Evolutionary conservation across 2,888 invertebrate genomes (phyloP).

Genomic region (Chalcosyrphus nemorum): DNA sequence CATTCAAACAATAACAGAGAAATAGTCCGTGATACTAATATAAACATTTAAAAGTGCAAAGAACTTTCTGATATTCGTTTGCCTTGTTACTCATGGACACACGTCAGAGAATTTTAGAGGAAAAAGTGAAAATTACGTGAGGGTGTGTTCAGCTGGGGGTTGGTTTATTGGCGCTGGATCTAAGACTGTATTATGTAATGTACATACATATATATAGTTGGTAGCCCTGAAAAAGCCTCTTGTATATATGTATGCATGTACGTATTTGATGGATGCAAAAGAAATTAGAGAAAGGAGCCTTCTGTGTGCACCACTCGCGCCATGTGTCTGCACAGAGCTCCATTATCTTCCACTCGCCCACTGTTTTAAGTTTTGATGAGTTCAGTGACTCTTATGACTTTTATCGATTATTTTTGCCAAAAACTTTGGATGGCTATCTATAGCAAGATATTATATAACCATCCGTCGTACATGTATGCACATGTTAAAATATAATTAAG

Average conservation of each 20-base stretch:
- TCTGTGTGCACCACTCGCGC: not conserved
- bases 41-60: slow-evolving; percentile 34
- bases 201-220: slow-evolving; percentile 4
- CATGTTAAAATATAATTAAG: not conserved
- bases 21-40: not conserved
- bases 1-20: not conserved
- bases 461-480: not conserved
- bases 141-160: slow-evolving; percentile 35
- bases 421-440: not conserved
- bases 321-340: not conserved
- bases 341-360: not conserved
- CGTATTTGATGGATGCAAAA: not conserved
- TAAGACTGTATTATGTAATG: slow-evolving; percentile 43
- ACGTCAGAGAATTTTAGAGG: not conserved
- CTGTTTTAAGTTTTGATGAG: not conserved
- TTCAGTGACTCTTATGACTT: not conserved
- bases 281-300: not conserved
- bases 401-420: slow-evolving; percentile 9
- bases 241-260: not conserved
- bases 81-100: not conserved
- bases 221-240: not conserved
- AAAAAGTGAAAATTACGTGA: slow-evolving; percentile 39
- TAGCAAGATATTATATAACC: slow-evolving; percentile 7
- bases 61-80: slow-evolving; percentile 23
- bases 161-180: not conserved